Conservation (phyloP, 2,113 vertebrate genomes). For the Xiphophorus maculatus region DNA sequence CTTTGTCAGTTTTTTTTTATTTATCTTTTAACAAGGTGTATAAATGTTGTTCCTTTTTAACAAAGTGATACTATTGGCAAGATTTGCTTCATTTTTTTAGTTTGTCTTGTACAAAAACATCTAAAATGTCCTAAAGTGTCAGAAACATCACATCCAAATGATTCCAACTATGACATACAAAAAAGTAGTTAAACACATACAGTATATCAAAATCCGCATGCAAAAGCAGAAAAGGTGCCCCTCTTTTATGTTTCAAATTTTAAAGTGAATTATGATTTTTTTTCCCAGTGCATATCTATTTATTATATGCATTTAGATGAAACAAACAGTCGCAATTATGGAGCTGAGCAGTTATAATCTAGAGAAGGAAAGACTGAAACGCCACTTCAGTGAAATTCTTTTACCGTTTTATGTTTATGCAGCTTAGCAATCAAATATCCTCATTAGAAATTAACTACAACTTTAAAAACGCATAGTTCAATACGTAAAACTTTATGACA, state of each 20-base stretch:
- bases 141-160: conserved; percentile 48
- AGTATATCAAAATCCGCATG: conserved; percentile 55
- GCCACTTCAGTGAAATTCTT: too few relatives aligned
- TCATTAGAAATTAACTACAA: conserved; percentile 3
- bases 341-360: too few relatives aligned
- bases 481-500: too few relatives aligned
- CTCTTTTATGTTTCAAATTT: conserved; percentile 47
- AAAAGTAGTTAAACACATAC: conserved; percentile 62
- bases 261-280: conserved; percentile 54
- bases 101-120: conserved; percentile 66
- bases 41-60: conserved; percentile 18
- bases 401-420: not conserved
- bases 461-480: not conserved
- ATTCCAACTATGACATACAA: conserved; percentile 68
- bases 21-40: too few relatives aligned
- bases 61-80: conserved; percentile 15
- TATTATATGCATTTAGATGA: not conserved
- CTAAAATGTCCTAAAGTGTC: not conserved
- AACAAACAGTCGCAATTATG: not conserved
- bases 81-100: not conserved
- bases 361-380: too few relatives aligned
- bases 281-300: conserved; percentile 50
- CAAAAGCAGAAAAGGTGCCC: conserved; percentile 25
- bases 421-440: not conserved
- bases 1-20: not conserved